phyloP scores from a whole-genome alignment of 2,888 invertebrate species.

The Agrotis segetum region DNA sequence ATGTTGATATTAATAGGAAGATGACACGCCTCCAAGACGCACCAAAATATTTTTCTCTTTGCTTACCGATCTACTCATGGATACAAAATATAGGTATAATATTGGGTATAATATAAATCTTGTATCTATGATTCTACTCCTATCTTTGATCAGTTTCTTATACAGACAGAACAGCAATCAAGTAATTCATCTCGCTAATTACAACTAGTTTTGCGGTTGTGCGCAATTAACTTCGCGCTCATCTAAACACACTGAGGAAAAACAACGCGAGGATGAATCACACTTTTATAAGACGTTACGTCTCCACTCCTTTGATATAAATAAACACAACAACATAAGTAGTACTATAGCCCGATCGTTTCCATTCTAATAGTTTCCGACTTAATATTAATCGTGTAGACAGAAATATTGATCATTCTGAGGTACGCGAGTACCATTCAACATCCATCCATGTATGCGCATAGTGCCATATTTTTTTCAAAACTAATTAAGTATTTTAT shows the following conservation, averaged over 20 bases:
- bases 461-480: no score
- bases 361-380: constrained; percentile 26
- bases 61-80: not conserved
- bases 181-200: not conserved
- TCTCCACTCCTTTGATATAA: constrained; percentile 11
- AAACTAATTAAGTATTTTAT: not conserved
- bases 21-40: constrained; percentile 25
- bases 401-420: constrained; percentile 42
- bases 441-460: no score
- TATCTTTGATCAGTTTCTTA: not conserved
- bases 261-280: constrained; percentile 41
- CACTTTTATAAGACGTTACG: constrained; percentile 34
- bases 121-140: no score
- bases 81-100: no score
- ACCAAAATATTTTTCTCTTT: constrained; percentile 5
- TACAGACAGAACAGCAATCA: not conserved
- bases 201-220: constrained; percentile 11
- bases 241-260: constrained; percentile 29
- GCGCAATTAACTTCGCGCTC: constrained; percentile 25
- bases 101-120: not conserved
- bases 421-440: not conserved
- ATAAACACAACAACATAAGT: constrained; percentile 2
- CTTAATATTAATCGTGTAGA: constrained; percentile 35
- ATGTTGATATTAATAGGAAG: constrained; percentile 35
- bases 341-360: constrained; percentile 14